Evolutionary conservation across 2,888 invertebrate genomes (phyloP), one percentile per base, ranked within the genome.

Genomic region (Autographa gamma): DNA sequence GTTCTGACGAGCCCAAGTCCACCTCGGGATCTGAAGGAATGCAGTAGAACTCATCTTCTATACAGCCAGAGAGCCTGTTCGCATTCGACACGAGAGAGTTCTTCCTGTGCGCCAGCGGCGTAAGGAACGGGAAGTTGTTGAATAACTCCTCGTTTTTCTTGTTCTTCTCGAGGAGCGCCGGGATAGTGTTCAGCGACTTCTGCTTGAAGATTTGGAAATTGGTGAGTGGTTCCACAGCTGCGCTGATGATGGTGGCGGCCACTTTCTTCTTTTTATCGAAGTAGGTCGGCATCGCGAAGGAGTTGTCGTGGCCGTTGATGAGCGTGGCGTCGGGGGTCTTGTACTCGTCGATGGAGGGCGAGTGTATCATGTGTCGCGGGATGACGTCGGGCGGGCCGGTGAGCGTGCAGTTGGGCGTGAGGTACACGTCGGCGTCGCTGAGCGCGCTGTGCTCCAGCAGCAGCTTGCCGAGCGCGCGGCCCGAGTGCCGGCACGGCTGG

Each of bases 91-190:
- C 89, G 11, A 93, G 89, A 25, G 95, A 95, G 82, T 89, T 93
- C 90, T 95, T 95, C 5, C 96, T 87, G 86, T 96, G 95, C 69
- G 96, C 96, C 59, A 96, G 92, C 63, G 97, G 97, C 71, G 97
- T 97, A 77, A 96, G 89, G 85, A 96, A 96, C 66, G 95, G 96
- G 72, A 96, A 96, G 86, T 96, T 96, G 73, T 95, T 96, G 88
- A 96, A 96, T 73, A 96, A 85, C 84, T 96, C 95, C 83, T 93
- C 94, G 86, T 87, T 89, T 74, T 89, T 89, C 69, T 85, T 88
- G 76, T 86, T 86, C 76, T 87, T 86, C 70, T 95, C 95, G 59
- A 93, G 84, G 67, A 92, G 79, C 66, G 94, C 93, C 61, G 95
- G 95, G 66, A 96, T 94, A 9, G 95, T 95, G 87, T 93, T 95